Evolutionary conservation across 2,113 vertebrate genomes (phyloP).

Genomic region (Physeter macrocephalus): DNA sequence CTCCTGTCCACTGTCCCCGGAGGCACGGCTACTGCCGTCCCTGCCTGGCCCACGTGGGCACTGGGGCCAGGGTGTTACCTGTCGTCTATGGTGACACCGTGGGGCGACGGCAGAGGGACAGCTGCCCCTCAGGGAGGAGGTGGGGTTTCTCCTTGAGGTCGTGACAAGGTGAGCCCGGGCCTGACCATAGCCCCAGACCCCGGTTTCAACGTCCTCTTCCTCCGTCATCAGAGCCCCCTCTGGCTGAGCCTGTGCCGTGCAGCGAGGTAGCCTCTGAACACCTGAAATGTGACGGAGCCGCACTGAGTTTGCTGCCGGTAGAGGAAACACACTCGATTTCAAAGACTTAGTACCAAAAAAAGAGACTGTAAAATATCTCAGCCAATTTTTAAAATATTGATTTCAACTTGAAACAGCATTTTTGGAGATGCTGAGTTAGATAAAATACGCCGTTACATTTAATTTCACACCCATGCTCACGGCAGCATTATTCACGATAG

Average conservation of each 20-base stretch:
- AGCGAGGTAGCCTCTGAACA: too few relatives aligned
- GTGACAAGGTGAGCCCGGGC: neutral
- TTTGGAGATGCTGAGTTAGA: neutral
- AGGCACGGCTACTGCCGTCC: neutral
- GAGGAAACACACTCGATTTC: neutral
- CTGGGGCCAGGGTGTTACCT: too few relatives aligned
- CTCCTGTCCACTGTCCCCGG: too few relatives aligned
- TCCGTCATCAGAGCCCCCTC: neutral
- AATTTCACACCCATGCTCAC: neutral
- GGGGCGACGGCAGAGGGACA: neutral
- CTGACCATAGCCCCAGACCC: neutral
- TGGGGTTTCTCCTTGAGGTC: neutral
- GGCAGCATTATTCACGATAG: neutral
- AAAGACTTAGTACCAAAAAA: neutral
- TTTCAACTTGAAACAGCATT: neutral
- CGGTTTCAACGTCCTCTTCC: too few relatives aligned
- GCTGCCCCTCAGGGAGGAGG: neutral
- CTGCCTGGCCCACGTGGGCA: too few relatives aligned
- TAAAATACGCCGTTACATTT: neutral
- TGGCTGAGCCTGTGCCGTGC: neutral
- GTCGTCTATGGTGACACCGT: too few relatives aligned
- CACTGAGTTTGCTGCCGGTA: rapidly evolving
- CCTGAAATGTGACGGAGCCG: neutral
- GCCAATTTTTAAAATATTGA: neutral
- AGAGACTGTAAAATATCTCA: neutral